Conservation (phyloP, 2,797 vertebrate species). For the Sardinella longiceps region DNA sequence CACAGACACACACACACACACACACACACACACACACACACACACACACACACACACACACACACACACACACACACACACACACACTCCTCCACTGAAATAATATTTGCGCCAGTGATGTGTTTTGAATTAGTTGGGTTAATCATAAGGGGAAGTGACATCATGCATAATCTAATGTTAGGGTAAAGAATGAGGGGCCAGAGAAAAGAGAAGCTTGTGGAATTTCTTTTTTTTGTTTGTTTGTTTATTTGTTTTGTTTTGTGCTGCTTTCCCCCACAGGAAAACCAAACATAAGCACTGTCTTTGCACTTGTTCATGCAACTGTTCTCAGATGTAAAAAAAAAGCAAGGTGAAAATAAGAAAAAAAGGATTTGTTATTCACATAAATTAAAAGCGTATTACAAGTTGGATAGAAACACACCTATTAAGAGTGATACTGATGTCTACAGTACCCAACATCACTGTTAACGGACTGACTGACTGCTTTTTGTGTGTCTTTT, state of each 20-base stretch:
- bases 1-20: neutral
- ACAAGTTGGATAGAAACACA: no score
- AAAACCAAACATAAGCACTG: no score
- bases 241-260: neutral
- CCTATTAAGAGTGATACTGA: no score
- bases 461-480: no score
- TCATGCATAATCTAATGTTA: constrained; percentile 16
- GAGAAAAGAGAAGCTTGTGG: neutral
- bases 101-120: constrained; percentile 63
- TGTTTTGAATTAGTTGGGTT: constrained; percentile 65
- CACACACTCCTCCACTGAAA: constrained; percentile 43
- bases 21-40: constrained; percentile 6
- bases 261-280: neutral
- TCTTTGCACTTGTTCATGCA: no score
- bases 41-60: neutral
- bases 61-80: neutral
- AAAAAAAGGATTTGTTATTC: no score
- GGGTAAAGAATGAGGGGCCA: neutral
- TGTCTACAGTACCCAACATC: no score
- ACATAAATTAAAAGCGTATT: no score
- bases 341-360: no score
- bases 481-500: no score
- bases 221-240: neutral
- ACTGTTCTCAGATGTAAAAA: no score
- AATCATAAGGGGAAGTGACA: constrained; percentile 56